A percentile compares a stretch with the other conserved stretches of the same genome.
phyloP scores from a whole-genome alignment of 2,113 vertebrate species.

The Panthera tigris region DNA sequence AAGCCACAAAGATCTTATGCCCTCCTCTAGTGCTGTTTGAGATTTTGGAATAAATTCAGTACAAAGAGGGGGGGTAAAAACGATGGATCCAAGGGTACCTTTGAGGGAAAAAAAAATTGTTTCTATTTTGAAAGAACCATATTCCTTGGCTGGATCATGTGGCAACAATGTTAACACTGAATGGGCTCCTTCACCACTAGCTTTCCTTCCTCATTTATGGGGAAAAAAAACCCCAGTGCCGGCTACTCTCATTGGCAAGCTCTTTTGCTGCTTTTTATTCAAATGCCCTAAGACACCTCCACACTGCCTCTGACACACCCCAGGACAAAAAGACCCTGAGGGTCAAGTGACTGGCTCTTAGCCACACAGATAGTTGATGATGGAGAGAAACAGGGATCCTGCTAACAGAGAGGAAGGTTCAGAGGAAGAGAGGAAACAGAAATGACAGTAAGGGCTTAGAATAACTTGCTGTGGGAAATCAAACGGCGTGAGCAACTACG shows the following conservation, averaged over 20 bases:
- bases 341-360: neutral
- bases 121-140: constrained; percentile 46
- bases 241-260: neutral
- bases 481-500: neutral
- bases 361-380: neutral
- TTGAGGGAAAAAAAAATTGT: neutral
- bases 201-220: neutral
- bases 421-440: neutral
- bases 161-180: constrained; percentile 4
- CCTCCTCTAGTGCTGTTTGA: constrained; percentile 53
- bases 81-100: constrained; percentile 40
- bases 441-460: neutral
- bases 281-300: neutral
- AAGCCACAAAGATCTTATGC: constrained; percentile 25
- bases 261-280: neutral
- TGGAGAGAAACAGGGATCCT: constrained; percentile 3
- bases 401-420: neutral
- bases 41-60: constrained; percentile 62
- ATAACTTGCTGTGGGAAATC: constrained; percentile 42
- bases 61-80: neutral
- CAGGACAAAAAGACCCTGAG: neutral
- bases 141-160: constrained; percentile 55
- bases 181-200: neutral
- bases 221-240: neutral
- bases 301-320: neutral